Percentiles rank a stretch among this genome's conserved stretches.
These are phyloP conservation scores for Willowsia nigromaculata DNA, from an alignment of 2,888 invertebrate genomes.

Conservation along the genomic window DNA sequence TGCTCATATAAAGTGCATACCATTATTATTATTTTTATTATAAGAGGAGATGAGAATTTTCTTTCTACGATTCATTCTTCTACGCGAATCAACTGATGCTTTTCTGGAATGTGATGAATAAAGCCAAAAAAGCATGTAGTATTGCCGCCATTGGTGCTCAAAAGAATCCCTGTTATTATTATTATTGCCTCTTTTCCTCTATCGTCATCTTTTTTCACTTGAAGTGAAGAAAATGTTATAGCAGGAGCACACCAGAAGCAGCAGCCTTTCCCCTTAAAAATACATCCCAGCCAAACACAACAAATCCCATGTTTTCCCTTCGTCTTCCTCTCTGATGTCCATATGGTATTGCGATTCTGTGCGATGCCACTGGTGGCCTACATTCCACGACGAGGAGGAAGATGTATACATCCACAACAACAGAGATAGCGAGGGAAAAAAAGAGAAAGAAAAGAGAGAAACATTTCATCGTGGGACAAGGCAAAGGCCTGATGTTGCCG, in stretches of 20 bases:
- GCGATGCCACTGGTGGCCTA: slow-evolving; percentile 40
- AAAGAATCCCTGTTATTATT: slow-evolving; percentile 14
- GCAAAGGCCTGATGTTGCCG: slow-evolving; percentile 27
- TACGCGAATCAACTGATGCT: neutral
- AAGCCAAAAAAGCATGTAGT: neutral
- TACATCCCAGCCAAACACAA: neutral
- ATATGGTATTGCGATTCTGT: neutral
- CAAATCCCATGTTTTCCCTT: slow-evolving; percentile 31
- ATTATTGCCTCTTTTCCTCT: slow-evolving; percentile 29
- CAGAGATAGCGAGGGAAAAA: neutral
- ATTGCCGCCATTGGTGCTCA: neutral
- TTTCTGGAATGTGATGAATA: slow-evolving; percentile 4
- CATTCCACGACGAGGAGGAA: slow-evolving; percentile 4
- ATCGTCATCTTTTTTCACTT: slow-evolving; percentile 35
- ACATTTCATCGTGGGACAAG: slow-evolving; percentile 27
- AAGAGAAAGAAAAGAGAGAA: neutral
- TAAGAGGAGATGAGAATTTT: slow-evolving; percentile 5
- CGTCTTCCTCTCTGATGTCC: neutral
- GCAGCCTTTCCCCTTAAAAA: slow-evolving; percentile 5
- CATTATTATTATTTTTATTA: slow-evolving; percentile 11
- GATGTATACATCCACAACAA: neutral
- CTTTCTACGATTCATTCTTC: neutral
- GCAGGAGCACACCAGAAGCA: neutral
- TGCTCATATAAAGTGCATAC: neutral
- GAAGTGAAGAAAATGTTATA: neutral